These are phyloP conservation scores for Aplodontia rufa DNA, from an alignment of 2,113 vertebrate genomes.

Conservation along the genomic window DNA sequence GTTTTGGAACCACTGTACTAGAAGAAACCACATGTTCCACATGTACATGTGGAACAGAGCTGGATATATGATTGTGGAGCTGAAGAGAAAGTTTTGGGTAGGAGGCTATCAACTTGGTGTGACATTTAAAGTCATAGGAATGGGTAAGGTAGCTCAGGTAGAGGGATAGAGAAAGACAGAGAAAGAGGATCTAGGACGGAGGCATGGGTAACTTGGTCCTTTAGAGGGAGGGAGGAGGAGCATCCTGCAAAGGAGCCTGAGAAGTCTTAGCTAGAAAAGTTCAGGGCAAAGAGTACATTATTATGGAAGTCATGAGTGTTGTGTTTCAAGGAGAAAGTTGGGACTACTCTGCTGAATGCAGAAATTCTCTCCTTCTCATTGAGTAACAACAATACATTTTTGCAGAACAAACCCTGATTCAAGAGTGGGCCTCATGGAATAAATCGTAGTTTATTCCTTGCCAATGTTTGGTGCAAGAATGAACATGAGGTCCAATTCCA, in stretches of 20 bases:
- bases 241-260: not conserved
- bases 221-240: not conserved
- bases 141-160: not conserved
- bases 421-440: not conserved
- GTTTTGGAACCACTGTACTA: not conserved
- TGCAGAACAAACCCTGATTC: not conserved
- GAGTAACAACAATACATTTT: not conserved
- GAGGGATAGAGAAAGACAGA: not conserved
- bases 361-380: not conserved
- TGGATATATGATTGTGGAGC: not conserved
- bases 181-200: not conserved
- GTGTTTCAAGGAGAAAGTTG: not conserved
- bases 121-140: not conserved
- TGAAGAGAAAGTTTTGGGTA: not conserved
- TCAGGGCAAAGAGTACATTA: not conserved
- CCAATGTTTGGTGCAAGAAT: not conserved
- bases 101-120: not conserved
- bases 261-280: not conserved
- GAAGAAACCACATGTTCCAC: not conserved
- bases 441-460: not conserved
- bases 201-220: not conserved
- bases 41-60: not conserved
- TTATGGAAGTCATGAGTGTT: not conserved
- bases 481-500: not conserved
- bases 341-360: not conserved